Evolutionary conservation across 2,113 vertebrate genomes (phyloP).

Genomic region (Furnarius figulus): DNA sequence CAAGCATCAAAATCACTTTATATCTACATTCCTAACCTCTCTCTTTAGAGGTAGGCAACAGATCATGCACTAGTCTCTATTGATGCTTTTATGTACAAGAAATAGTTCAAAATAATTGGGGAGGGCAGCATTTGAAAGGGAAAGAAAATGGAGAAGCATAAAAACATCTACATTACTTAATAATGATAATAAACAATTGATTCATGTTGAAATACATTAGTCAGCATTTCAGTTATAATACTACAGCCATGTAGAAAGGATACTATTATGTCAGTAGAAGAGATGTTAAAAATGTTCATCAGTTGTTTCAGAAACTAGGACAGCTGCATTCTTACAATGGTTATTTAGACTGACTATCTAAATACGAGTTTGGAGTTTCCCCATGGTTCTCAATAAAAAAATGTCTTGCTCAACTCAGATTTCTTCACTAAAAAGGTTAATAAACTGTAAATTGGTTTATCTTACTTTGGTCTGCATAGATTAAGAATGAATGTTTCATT

Average conservation of each 20-base stretch:
- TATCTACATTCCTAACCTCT: neutral
- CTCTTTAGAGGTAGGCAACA: neutral
- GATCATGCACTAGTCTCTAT: neutral
- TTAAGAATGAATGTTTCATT: neutral
- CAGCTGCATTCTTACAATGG: neutral
- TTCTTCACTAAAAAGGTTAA: neutral
- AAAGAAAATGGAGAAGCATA: neutral
- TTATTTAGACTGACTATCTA: neutral
- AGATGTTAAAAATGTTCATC: neutral
- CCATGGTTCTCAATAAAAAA: neutral
- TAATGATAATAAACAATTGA: neutral
- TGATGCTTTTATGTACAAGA: neutral
- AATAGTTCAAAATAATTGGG: neutral
- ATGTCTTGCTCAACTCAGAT: neutral
- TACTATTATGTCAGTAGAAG: neutral
- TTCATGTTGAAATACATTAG: neutral
- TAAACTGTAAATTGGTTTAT: neutral
- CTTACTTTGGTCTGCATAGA: neutral
- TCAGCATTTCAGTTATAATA: neutral
- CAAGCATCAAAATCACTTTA: accelerated
- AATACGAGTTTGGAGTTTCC: neutral
- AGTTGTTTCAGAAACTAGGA: neutral
- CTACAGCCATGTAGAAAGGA: neutral
- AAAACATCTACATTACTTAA: neutral
- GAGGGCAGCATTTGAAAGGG: neutral